Percentiles rank a stretch among this genome's conserved stretches.
Conservation (phyloP, 2,113 vertebrate genomes). For the Tiliqua scincoides region DNA sequence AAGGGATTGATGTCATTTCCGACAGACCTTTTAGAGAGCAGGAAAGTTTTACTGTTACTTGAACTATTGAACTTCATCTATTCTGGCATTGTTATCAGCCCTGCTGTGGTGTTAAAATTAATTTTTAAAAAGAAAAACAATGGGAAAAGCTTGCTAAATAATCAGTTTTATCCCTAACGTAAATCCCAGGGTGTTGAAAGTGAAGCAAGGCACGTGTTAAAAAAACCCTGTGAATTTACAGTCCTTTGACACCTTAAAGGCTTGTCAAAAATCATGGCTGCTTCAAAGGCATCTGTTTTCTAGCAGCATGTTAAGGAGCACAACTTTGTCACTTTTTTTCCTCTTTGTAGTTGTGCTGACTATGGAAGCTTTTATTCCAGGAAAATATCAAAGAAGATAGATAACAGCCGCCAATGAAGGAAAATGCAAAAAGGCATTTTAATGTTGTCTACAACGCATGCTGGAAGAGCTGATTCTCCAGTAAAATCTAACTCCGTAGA, state of each 20-base stretch:
- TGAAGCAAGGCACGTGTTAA: background rate
- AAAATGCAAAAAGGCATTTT: conserved; percentile 44
- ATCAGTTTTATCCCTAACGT: conserved; percentile 40
- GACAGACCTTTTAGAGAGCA: background rate
- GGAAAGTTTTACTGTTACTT: background rate
- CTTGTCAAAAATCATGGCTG: conserved; percentile 48
- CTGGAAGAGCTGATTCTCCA: conserved; percentile 8
- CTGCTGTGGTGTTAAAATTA: conserved; percentile 16
- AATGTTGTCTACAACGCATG: conserved; percentile 8
- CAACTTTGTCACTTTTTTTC: conserved; percentile 23
- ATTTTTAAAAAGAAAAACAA: conserved; percentile 4
- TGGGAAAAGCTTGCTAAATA: conserved; percentile 42
- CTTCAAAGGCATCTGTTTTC: conserved; percentile 60
- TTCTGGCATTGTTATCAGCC: conserved; percentile 19
- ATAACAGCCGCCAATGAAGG: conserved; percentile 58
- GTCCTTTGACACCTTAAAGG: conserved; percentile 58
- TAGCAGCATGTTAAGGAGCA: background rate
- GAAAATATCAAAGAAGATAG: conserved; percentile 54
- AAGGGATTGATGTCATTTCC: background rate
- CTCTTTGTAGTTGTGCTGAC: conserved; percentile 67
- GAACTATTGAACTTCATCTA: background rate
- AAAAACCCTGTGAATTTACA: conserved; percentile 20
- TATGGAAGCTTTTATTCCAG: conserved; percentile 50
- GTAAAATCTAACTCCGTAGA: background rate
- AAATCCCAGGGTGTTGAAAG: conserved; percentile 9